phyloP scores from a whole-genome alignment of 1,140 invertebrate species.

The Carcinoscorpius rotundicauda region DNA sequence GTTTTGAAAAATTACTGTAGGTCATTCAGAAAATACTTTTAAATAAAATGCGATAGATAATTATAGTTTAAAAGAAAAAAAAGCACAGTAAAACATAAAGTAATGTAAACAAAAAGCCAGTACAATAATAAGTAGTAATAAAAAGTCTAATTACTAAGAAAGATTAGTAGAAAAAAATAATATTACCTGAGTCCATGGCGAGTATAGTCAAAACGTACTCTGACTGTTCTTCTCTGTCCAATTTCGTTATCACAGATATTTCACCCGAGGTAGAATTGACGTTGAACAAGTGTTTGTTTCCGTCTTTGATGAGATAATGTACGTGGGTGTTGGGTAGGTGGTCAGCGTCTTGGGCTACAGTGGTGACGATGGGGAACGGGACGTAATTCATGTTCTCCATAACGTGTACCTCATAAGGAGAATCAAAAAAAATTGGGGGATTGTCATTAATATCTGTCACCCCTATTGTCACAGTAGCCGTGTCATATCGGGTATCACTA shows the following conservation, averaged over 20 bases:
- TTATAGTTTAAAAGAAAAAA: too few species aligned
- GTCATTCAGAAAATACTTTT: too few species aligned
- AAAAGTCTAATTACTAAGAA: too few species aligned
- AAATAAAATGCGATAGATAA: too few species aligned
- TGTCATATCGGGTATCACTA: conserved; percentile 46
- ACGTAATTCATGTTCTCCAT: conserved; percentile 52
- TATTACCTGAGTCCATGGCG: conserved; percentile 68
- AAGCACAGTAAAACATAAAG: too few species aligned
- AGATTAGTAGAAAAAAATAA: too few species aligned
- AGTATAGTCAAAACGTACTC: conserved; percentile 67
- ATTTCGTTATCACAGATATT: conserved; percentile 59
- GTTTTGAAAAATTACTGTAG: too few species aligned
- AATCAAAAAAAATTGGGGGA: conserved; percentile 77
- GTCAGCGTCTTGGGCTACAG: conserved; percentile 77
- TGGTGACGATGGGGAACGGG: conserved; percentile 48
- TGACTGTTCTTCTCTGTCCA: conserved; percentile 67
- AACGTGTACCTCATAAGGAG: conserved; percentile 77
- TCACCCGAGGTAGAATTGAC: conserved; percentile 81
- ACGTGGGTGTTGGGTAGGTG: conserved; percentile 79
- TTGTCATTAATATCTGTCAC: conserved; percentile 93
- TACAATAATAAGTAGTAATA: too few species aligned
- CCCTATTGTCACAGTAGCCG: conserved; percentile 46
- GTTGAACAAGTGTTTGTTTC: conserved; percentile 62
- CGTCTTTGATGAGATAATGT: conserved; percentile 82
- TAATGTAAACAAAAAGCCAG: too few species aligned